Conservation (phyloP, 2,113 vertebrate genomes). For the Rhinoderma darwinii region DNA sequence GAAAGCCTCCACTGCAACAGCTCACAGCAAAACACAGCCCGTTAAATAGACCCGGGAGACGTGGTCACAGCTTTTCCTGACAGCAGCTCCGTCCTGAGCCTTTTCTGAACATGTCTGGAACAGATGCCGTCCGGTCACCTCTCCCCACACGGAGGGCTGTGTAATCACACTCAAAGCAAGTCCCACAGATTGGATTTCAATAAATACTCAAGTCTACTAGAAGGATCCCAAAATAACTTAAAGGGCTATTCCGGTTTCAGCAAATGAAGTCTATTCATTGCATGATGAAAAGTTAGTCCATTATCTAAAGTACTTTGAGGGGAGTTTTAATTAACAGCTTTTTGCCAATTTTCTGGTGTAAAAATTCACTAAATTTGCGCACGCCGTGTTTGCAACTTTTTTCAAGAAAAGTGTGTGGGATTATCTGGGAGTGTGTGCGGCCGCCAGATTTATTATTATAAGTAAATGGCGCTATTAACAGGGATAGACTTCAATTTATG, state of each 20-base stretch:
- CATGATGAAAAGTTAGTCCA: not conserved
- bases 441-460: no score
- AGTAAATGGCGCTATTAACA: no score
- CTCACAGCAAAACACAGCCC: not conserved
- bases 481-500: no score
- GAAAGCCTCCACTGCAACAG: not conserved
- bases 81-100: not conserved
- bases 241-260: not conserved
- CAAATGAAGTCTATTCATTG: not conserved
- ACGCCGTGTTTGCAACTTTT: no score
- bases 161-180: not conserved
- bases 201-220: not conserved
- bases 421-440: no score
- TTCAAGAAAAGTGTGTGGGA: no score
- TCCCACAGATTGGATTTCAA: not conserved
- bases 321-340: no score
- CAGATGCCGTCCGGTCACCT: slow-evolving; percentile 15
- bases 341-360: no score
- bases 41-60: not conserved
- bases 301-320: not conserved
- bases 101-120: slow-evolving; percentile 22
- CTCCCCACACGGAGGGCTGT: not conserved
- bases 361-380: no score
- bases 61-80: slow-evolving; percentile 35
- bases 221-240: not conserved